phyloP scores from a whole-genome alignment of 2,888 invertebrate genomes.

The Dryadula phaetusa region DNA sequence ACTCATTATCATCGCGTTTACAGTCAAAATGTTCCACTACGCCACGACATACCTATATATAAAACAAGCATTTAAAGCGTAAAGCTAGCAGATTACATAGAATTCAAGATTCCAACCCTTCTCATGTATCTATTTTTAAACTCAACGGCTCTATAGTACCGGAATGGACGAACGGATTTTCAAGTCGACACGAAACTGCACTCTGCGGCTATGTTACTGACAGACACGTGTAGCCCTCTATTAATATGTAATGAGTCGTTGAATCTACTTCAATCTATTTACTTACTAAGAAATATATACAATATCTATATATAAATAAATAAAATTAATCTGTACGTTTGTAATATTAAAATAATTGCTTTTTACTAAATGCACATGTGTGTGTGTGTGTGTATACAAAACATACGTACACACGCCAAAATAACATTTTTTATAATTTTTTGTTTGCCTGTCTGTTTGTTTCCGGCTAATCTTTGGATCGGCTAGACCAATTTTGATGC shows the following conservation, averaged over 20 bases:
- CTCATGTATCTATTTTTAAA: conserved; percentile 10
- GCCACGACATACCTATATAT: background rate
- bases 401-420: no score
- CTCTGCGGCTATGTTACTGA: conserved; percentile 4
- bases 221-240: conserved; percentile 14
- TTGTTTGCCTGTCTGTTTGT: no score
- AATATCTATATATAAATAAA: background rate
- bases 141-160: background rate
- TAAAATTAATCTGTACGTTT: no score
- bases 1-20: no score
- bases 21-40: no score
- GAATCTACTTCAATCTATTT: background rate
- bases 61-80: background rate
- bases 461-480: no score
- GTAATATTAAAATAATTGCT: no score
- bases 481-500: no score
- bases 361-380: no score
- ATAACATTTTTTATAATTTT: no score
- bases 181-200: conserved; percentile 24
- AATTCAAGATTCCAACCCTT: background rate
- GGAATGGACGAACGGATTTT: conserved; percentile 13
- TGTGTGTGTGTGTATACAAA: no score
- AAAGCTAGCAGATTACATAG: background rate
- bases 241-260: conserved; percentile 8
- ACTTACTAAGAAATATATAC: background rate